Evolutionary conservation across 1,140 invertebrate species (phyloP).

Genomic region (Apis dorsata): DNA sequence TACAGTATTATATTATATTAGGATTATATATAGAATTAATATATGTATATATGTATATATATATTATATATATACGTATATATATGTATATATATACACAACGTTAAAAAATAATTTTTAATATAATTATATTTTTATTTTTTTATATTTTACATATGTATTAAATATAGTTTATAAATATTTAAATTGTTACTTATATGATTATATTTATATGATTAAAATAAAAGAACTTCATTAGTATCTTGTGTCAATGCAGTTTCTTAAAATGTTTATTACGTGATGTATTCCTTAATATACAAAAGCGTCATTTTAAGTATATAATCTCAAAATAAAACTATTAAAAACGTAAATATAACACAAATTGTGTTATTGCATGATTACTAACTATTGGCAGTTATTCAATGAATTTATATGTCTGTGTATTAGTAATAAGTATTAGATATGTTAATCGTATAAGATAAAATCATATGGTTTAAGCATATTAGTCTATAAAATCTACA

Average conservation of each 20-base stretch:
- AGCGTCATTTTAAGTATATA: background rate
- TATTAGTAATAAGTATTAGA: background rate
- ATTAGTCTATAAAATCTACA: background rate
- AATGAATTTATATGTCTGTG: constrained; percentile 21
- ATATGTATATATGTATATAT: background rate
- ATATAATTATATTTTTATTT: background rate
- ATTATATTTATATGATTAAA: background rate
- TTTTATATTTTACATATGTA: background rate
- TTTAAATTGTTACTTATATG: background rate
- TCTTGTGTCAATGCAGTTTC: background rate
- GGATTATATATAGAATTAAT: background rate
- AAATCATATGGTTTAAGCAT: constrained; percentile 3
- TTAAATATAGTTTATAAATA: background rate
- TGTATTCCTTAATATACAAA: no score
- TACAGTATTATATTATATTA: background rate
- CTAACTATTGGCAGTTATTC: constrained; percentile 13
- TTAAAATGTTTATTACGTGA: background rate
- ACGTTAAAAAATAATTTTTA: no score
- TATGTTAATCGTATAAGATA: background rate
- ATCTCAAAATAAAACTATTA: background rate
- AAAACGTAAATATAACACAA: constrained; percentile 14
- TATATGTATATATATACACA: background rate
- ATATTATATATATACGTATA: background rate
- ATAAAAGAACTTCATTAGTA: background rate
- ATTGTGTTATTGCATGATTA: background rate